Evolutionary conservation across 30 jellyfish, hydroid and myxozoan species (phyloP), one percentile per base, ranked within the genome.

Genomic region (Nemopilema nomurai): DNA sequence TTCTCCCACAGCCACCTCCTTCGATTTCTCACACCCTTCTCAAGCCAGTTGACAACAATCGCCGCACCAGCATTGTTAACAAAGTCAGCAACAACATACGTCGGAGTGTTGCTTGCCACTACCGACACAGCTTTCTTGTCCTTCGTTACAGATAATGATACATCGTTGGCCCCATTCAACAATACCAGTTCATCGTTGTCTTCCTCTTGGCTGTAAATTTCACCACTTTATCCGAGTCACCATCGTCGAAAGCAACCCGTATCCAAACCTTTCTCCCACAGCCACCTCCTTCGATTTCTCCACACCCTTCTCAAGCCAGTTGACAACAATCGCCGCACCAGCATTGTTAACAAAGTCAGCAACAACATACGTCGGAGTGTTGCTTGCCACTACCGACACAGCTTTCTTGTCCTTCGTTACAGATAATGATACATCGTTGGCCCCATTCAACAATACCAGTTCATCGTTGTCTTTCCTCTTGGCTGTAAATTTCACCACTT

Each of bases 21-120:
- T 51, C 20, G 85, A 28, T 53, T 76, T 50, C 28, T 51, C 30
- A 28, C 85, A 18, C 76, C 85, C 22, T 76, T 53, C 57, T 76
- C 53, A 25, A n/a, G 28, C 85, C 85, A 76, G 6, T 51, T 25
- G 26, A 76, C 85, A 21, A 50, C 74, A 21, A 76, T 76, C 53
- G 85, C 57, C 16, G 23, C 85, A 52, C 62, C 85, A 26, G 85
- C 85, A 49, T 76, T 51, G 74, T 76, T 76, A 1, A 57, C 51
- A 23, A 76, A 52, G 1, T 76, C 85, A 51, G 74, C 85, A 20
- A 76, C 85, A 50, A 76, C 62, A 71, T 76, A 76, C 74, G 62
- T 76, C 33, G 85, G 85, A 28, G 9, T 25, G 67, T 41, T 71
- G 28, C 74, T 52, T 23, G 74, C 85, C 22, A 50, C 85, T 17